phyloP scores from a whole-genome alignment of 2,888 invertebrate genomes.

The Morpho helenor region DNA sequence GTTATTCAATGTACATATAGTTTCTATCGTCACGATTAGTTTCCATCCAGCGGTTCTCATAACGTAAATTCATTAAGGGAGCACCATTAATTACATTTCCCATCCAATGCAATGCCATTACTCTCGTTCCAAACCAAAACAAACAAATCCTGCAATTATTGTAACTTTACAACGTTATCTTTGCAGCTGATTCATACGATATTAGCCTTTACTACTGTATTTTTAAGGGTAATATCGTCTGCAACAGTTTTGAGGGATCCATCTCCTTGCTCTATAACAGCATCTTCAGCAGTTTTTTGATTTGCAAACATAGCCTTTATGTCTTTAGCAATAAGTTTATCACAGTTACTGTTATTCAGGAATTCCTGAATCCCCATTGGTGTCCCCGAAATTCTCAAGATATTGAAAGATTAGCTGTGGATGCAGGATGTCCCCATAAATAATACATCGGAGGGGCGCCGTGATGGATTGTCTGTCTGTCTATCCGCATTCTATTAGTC shows the following conservation, averaged over 20 bases:
- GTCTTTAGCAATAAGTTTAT: conserved; percentile 33
- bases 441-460: conserved; percentile 72
- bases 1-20: conserved; percentile 4
- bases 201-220: conserved; percentile 26
- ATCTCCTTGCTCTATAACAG: conserved; percentile 43
- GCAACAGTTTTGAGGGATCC: conserved; percentile 38
- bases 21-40: conserved; percentile 21
- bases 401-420: conserved; percentile 78
- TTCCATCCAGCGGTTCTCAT: conserved; percentile 49
- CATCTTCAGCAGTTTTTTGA: conserved; percentile 32
- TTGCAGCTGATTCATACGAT: conserved; percentile 20
- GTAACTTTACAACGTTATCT: conserved; percentile 43
- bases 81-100: conserved; percentile 67
- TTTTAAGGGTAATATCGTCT: conserved; percentile 30
- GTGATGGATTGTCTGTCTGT: conserved; percentile 75
- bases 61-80: conserved; percentile 72
- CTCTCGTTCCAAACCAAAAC: conserved; percentile 67
- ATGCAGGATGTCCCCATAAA: conserved; percentile 73
- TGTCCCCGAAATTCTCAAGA: conserved; percentile 72
- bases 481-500: conserved; percentile 76
- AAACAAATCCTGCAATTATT: conserved; percentile 76
- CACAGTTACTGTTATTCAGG: conserved; percentile 23
- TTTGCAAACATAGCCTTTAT: conserved; percentile 42
- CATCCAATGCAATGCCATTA: conserved; percentile 64
- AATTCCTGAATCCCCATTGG: conserved; percentile 46